Conservation (phyloP, 2,888 invertebrate species). For the Tuberolachnus salignus region DNA sequence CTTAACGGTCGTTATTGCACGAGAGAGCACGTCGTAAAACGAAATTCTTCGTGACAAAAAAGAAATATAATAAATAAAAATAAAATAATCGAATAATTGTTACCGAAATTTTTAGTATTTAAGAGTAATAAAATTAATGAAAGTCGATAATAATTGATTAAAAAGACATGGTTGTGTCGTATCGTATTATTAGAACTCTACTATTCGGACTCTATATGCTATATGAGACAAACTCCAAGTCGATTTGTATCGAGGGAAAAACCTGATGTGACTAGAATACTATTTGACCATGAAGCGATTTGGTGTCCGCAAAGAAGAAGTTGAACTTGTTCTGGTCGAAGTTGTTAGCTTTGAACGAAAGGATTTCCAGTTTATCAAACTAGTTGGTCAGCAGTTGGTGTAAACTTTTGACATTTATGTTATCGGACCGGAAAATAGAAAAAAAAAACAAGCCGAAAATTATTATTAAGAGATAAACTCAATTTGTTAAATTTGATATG, state of each 20-base stretch:
- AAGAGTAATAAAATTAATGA: background rate
- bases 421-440: slow-evolving; percentile 28
- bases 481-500: background rate
- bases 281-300: slow-evolving; percentile 28
- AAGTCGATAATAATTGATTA: background rate
- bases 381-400: slow-evolving; percentile 37
- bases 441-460: background rate
- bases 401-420: slow-evolving; percentile 39
- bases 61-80: too few relatives aligned
- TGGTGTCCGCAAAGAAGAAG: slow-evolving; percentile 42
- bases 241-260: slow-evolving; percentile 34
- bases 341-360: slow-evolving; percentile 39
- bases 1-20: slow-evolving; percentile 27
- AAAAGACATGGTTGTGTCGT: background rate
- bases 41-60: background rate
- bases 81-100: too few relatives aligned
- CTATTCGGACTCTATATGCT: slow-evolving; percentile 24
- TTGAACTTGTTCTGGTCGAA: slow-evolving; percentile 45
- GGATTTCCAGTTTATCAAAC: slow-evolving; percentile 54
- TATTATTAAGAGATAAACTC: background rate
- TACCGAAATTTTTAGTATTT: background rate
- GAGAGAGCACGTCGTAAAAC: slow-evolving; percentile 10
- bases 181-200: slow-evolving; percentile 9
- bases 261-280: slow-evolving; percentile 40
- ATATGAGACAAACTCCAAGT: slow-evolving; percentile 6